A percentile compares a stretch with the other conserved stretches of the same genome.
phyloP scores from a whole-genome alignment of 2,113 vertebrate species.

The Agapornis roseicollis region DNA sequence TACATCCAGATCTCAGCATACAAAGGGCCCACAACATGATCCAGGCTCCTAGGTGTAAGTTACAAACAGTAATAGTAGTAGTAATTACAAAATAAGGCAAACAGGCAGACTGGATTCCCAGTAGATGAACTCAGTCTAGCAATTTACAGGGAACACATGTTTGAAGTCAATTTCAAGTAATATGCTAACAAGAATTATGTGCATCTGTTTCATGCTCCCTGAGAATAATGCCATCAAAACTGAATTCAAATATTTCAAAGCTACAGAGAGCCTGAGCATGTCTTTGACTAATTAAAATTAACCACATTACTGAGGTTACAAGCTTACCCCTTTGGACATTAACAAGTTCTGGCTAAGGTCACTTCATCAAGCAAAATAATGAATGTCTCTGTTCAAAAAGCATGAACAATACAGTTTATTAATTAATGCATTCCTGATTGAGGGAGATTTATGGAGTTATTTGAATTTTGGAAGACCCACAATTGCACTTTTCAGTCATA shows the following conservation, averaged over 20 bases:
- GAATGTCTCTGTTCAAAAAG: neutral
- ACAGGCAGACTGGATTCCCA: constrained; percentile 8
- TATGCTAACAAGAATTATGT: constrained; percentile 21
- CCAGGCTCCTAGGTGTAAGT: neutral
- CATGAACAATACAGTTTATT: neutral
- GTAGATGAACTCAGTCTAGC: neutral
- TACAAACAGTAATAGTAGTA: neutral
- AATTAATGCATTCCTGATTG: constrained; percentile 16
- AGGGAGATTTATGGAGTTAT: constrained; percentile 4
- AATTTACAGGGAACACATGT: constrained; percentile 7
- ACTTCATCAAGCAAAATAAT: constrained; percentile 42
- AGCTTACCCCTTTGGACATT: neutral
- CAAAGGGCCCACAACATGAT: neutral
- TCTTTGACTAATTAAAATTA: constrained; percentile 51
- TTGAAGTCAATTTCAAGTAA: constrained; percentile 48
- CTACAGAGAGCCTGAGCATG: neutral
- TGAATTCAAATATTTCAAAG: constrained; percentile 29
- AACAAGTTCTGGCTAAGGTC: constrained; percentile 17
- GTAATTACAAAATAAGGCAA: neutral
- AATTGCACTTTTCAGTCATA: neutral
- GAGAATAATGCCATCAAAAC: constrained; percentile 49
- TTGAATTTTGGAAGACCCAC: neutral
- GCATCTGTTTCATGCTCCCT: constrained; percentile 21
- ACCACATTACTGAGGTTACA: neutral
- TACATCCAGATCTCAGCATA: neutral